Evolutionary conservation across 1,140 invertebrate species (phyloP).

Genomic region (Brachionus asplanchnoidis): DNA sequence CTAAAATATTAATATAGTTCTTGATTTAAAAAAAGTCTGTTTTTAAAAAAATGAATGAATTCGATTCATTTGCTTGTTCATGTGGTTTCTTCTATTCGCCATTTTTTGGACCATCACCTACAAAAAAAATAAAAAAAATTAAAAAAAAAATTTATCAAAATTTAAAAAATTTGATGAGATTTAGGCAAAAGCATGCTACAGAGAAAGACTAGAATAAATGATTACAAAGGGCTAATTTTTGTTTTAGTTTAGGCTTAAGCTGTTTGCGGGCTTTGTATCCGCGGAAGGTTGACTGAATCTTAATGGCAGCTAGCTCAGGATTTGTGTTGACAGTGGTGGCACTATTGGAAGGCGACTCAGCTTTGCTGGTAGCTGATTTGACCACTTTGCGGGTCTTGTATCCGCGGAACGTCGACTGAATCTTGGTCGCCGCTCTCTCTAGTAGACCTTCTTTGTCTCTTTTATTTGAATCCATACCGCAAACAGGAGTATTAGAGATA

Average conservation of each 20-base stretch:
- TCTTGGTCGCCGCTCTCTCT: constrained; percentile 79
- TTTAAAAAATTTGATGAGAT: not conserved
- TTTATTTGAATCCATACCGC: constrained; percentile 35
- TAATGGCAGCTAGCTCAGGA: constrained; percentile 20
- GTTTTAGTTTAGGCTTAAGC: constrained; percentile 30
- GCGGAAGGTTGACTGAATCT: constrained; percentile 33
- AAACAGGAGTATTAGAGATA: constrained; percentile 19
- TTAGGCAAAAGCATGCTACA: not conserved
- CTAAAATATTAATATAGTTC: not conserved
- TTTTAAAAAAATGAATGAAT: not conserved
- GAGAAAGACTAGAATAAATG: not conserved
- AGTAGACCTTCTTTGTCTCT: constrained; percentile 51
- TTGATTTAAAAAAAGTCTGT: not conserved
- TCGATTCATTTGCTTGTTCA: not conserved
- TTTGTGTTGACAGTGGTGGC: not conserved
- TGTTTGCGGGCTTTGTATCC: constrained; percentile 37
- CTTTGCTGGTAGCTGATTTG: not conserved
- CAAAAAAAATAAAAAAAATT: not conserved
- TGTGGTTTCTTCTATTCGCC: not conserved
- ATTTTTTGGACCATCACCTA: not conserved
- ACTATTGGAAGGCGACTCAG: not conserved
- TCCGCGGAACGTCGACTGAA: constrained; percentile 83
- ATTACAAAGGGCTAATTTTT: constrained; percentile 9
- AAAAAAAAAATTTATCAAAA: not conserved
- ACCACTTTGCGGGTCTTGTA: constrained; percentile 71